These are phyloP conservation scores for Diarsia rubi DNA, from an alignment of 2,888 invertebrate genomes.

Conservation along the genomic window DNA sequence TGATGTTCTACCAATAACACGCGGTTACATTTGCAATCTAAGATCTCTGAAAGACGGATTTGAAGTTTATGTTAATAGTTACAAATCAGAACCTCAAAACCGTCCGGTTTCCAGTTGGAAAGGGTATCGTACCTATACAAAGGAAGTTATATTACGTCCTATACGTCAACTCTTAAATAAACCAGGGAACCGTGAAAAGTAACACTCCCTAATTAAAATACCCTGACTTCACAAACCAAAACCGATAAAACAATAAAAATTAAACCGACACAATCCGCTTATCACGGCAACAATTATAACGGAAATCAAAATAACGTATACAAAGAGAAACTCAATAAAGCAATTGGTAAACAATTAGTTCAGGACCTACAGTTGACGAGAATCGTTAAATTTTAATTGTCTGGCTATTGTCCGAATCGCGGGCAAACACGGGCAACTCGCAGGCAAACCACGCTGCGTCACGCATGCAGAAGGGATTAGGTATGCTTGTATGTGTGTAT, in stretches of 20 bases:
- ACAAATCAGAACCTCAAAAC: neutral
- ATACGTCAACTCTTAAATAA: neutral
- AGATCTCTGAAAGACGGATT: neutral
- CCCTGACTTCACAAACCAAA: neutral
- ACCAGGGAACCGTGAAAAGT: neutral
- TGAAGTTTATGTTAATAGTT: neutral
- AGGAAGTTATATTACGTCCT: rapidly evolving
- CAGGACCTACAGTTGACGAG: constrained; percentile 52
- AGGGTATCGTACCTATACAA: too few relatives aligned
- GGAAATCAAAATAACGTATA: constrained; percentile 54
- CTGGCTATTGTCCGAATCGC: constrained; percentile 59
- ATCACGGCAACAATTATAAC: constrained; percentile 49
- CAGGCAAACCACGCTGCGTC: constrained; percentile 30
- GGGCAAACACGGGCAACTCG: constrained; percentile 36
- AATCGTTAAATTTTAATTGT: constrained; percentile 65
- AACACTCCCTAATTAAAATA: neutral
- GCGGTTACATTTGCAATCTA: neutral
- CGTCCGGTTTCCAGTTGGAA: neutral
- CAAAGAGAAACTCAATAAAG: constrained; percentile 57
- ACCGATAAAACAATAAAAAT: constrained; percentile 34
- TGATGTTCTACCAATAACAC: neutral
- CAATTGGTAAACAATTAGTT: constrained; percentile 65
- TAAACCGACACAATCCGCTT: constrained; percentile 47
- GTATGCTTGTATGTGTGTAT: constrained; percentile 49
- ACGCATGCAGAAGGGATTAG: constrained; percentile 60